Evolutionary conservation across 2,113 vertebrate species (phyloP), one percentile per base, ranked within the genome.

Genomic region (Oostethus manadensis): DNA sequence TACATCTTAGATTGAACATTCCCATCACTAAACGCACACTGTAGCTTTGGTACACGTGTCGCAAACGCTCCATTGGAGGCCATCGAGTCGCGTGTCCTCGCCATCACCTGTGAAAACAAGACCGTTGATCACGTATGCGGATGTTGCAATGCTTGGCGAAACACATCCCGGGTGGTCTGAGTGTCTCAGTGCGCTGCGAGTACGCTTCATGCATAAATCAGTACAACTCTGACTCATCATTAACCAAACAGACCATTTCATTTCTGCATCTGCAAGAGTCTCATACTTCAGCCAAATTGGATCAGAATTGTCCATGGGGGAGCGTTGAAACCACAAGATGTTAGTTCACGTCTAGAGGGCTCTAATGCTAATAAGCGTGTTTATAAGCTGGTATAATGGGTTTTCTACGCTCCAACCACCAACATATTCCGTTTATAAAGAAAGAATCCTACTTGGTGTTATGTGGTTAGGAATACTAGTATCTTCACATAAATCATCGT

Each of bases 111-210:
- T 17, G 10, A n/a, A 26, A 6, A 22, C 16, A 16, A 33, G 5
- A 14, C 0, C 64, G 6, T 64, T 26, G 0, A 48, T 10, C 2
- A n/a, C 1, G 6, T 18, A 2, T n/a, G 2, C 9, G 26, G 9
- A 8, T 9, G 9, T 55, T 51, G 4, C 35, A 6, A 15, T 10
- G 1, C 2, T 33, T 66, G 15, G 29, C 17, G 23, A 53, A 20
- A 9, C 58, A 0, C 20, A 29, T 9, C 5, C 11, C 0, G 0
- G 44, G 10, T 6, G 4, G 70, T 69, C 64, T 6, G 74, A 76
- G 48, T 13, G 74, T 71, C 80, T 83, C 83, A 83, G 83, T 85
- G 78, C 83, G 83, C 83, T 85, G 83, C 80, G 83, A 80, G 80
- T 66, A 69, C 2, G 71, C 83, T 66, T 85, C 83, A 85, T 18